Percentiles rank a stretch among this genome's conserved stretches.
Evolutionary conservation across 2,888 invertebrate species (phyloP).

Genomic region (Blastobasis adustella): DNA sequence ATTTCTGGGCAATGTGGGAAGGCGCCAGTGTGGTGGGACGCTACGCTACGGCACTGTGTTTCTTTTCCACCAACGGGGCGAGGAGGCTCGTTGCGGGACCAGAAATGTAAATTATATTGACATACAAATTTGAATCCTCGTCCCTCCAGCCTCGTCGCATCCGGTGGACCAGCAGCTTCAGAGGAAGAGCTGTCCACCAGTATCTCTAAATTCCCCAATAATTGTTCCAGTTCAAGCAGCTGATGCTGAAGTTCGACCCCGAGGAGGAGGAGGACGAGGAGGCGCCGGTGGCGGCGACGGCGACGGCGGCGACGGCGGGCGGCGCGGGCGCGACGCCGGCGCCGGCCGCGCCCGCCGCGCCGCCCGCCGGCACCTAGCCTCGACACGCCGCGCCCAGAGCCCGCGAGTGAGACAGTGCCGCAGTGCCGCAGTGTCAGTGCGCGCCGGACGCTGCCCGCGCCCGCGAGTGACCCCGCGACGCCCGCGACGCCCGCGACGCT

Average conservation of each 20-base stretch:
- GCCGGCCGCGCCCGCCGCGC: slow-evolving; percentile 41
- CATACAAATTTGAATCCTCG: no score
- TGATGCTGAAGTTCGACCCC: slow-evolving; percentile 89
- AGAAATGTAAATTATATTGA: no score
- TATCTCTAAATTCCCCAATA: no score
- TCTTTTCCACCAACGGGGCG: no score
- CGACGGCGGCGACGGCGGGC: slow-evolving; percentile 64
- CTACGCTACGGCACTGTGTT: no score
- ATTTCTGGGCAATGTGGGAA: no score
- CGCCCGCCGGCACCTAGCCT: slow-evolving; percentile 35
- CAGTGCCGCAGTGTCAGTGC: slow-evolving; percentile 11
- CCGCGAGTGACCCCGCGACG: slow-evolving; percentile 8
- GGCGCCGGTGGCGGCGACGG: slow-evolving; percentile 17
- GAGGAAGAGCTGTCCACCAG: no score
- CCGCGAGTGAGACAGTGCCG: slow-evolving; percentile 5
- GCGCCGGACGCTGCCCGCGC: background rate
- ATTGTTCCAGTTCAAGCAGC: slow-evolving; percentile 81
- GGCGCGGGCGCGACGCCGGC: slow-evolving; percentile 63
- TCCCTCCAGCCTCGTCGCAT: no score
- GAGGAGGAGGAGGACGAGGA: slow-evolving; percentile 86
- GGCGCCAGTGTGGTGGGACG: no score
- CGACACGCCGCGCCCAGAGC: slow-evolving; percentile 14
- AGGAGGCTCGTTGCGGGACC: no score
- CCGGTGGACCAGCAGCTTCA: no score
- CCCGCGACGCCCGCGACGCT: slow-evolving; percentile 7